Evolutionary conservation across 2,888 invertebrate genomes (phyloP).

Genomic region (Morpho helenor): DNA sequence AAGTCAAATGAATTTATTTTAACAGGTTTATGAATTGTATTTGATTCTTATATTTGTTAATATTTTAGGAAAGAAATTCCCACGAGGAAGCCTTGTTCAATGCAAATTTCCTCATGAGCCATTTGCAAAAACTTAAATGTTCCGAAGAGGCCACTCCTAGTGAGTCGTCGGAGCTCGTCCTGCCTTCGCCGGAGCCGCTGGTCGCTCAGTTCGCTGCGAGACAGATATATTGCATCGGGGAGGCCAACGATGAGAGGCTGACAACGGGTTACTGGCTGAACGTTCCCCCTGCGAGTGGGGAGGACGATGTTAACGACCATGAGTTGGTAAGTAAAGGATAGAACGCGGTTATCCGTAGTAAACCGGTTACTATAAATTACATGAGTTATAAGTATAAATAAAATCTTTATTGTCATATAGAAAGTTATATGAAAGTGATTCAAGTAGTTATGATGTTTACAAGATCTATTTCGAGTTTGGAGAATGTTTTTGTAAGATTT

Average conservation of each 20-base stretch:
- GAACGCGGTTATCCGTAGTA: no score
- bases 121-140: conserved; percentile 66
- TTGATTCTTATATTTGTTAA: no score
- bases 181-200: conserved; percentile 82
- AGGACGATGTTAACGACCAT: conserved; percentile 82
- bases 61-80: conserved; percentile 67
- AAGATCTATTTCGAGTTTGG: no score
- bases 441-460: no score
- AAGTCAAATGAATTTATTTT: not conserved
- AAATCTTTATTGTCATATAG: no score
- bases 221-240: conserved; percentile 79
- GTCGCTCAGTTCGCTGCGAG: conserved; percentile 85
- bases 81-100: conserved; percentile 76
- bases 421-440: no score
- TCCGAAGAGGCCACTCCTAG: conserved; percentile 77
- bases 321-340: conserved; percentile 73
- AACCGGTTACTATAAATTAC: no score
- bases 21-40: no score
- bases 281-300: conserved; percentile 70
- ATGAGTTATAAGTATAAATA: no score
- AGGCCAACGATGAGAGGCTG: conserved; percentile 84
- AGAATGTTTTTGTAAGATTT: no score
- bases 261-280: conserved; percentile 88
- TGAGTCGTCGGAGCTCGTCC: conserved; percentile 63
- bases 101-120: conserved; percentile 50